Percentiles rank a stretch among this genome's conserved stretches.
phyloP scores from a whole-genome alignment of 2,113 vertebrate genomes.

The Edolisoma coerulescens region DNA sequence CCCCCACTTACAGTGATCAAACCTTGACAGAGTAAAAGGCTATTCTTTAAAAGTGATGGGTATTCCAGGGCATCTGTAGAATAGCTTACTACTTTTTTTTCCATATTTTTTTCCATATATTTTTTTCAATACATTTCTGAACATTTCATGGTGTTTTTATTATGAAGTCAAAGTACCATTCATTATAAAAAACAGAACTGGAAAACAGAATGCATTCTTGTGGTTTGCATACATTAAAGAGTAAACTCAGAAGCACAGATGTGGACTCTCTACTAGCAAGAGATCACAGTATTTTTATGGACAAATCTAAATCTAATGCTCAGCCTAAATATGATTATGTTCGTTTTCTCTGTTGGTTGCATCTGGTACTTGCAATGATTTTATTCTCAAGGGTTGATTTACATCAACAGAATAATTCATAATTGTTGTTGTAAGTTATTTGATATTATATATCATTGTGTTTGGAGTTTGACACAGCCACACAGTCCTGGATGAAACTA shows the following conservation, averaged over 20 bases:
- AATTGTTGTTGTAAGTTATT: constrained; percentile 1
- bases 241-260: not conserved
- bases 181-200: not conserved
- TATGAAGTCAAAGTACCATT: not conserved
- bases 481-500: not conserved
- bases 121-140: not conserved
- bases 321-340: not conserved
- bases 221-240: not conserved
- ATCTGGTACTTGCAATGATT: not conserved
- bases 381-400: not conserved
- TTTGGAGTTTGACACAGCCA: not conserved
- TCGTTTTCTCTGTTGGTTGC: not conserved
- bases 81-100: not conserved
- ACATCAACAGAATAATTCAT: constrained; percentile 2
- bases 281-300: not conserved
- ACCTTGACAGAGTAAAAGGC: not conserved
- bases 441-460: not conserved
- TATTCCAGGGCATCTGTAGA: not conserved
- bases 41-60: rapidly evolving
- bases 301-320: not conserved
- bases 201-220: not conserved
- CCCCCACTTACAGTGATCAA: not conserved
- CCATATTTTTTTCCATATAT: not conserved
- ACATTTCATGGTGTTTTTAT: not conserved
- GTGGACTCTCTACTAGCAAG: not conserved